A percentile compares a stretch with the other conserved stretches of the same genome.
phyloP scores from a whole-genome alignment of 2,888 invertebrate species.

The Acleris holmiana region DNA sequence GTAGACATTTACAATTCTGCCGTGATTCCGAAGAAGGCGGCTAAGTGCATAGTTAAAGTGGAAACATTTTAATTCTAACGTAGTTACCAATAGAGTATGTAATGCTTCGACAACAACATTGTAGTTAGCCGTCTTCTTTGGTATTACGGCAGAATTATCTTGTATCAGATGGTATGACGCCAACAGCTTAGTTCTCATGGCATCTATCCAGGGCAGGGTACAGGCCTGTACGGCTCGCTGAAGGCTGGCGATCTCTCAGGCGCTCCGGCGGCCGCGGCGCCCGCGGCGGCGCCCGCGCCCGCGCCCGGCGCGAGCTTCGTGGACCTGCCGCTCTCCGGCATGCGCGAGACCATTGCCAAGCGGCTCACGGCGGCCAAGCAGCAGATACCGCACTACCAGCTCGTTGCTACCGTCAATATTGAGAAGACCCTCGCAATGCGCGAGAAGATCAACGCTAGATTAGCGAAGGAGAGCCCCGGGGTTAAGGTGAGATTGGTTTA shows the following conservation, averaged over 20 bases:
- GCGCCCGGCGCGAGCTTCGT: conserved; percentile 82
- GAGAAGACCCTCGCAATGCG: conserved; percentile 91
- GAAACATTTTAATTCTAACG: no score
- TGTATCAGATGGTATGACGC: conserved; percentile 1
- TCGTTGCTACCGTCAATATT: conserved; percentile 93
- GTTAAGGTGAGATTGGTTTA: conserved; percentile 82
- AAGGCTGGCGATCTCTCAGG: conserved; percentile 91
- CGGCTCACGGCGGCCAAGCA: conserved; percentile 94
- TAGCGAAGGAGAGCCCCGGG: conserved; percentile 87
- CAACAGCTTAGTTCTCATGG: conserved; percentile 40
- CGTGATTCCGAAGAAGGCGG: no score
- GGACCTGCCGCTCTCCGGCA: conserved; percentile 93
- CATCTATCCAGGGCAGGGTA: conserved; percentile 85
- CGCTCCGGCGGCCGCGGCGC: conserved; percentile 46
- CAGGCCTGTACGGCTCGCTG: conserved; percentile 93
- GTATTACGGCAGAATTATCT: no score
- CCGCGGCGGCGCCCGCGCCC: conserved; percentile 60
- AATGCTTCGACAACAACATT: no score
- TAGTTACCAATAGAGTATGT: no score
- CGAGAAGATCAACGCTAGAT: conserved; percentile 90
- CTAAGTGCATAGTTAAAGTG: no score
- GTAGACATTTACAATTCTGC: not conserved
- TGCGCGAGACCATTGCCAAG: conserved; percentile 95
- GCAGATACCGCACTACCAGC: conserved; percentile 98
- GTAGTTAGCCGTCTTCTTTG: no score